Conservation (phyloP, 2,888 invertebrate species). For the Ditula angustiorana region DNA sequence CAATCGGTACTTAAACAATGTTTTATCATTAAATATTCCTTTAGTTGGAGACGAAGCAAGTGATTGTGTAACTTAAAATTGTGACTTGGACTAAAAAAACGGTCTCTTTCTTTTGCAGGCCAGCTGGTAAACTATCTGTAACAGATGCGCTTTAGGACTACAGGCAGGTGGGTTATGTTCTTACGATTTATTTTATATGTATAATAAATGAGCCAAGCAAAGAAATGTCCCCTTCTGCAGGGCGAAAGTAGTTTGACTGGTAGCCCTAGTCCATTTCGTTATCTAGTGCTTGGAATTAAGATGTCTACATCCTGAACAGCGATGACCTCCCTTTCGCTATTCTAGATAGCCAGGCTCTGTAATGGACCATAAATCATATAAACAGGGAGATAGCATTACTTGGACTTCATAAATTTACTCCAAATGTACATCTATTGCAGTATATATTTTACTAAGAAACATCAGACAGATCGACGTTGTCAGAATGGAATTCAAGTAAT, state of each 20-base stretch:
- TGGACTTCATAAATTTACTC: constrained; percentile 48
- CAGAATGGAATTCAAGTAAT: not conserved
- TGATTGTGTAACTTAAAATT: constrained; percentile 13
- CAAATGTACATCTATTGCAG: constrained; percentile 39
- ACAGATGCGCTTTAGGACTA: constrained; percentile 24
- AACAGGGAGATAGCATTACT: constrained; percentile 53
- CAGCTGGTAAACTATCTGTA: constrained; percentile 29
- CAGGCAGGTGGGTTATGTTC: constrained; percentile 24
- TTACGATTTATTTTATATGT: not conserved
- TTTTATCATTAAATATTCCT: not conserved
- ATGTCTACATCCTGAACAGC: constrained; percentile 69
- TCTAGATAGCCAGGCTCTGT: constrained; percentile 59
- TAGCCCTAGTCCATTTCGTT: constrained; percentile 44
- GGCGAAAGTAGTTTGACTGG: constrained; percentile 35
- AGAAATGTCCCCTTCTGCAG: constrained; percentile 13
- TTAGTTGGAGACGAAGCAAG: constrained; percentile 10
- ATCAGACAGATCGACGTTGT: constrained; percentile 17
- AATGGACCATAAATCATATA: constrained; percentile 62
- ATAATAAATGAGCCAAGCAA: constrained; percentile 15
- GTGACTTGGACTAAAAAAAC: constrained; percentile 8
- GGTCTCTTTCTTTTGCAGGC: constrained; percentile 27
- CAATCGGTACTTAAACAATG: not conserved
- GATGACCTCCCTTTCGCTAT: constrained; percentile 63
- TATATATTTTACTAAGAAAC: no score
- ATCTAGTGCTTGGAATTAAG: constrained; percentile 65